phyloP scores from a whole-genome alignment of 1,140 invertebrate species.

The Tyrophagus putrescentiae region DNA sequence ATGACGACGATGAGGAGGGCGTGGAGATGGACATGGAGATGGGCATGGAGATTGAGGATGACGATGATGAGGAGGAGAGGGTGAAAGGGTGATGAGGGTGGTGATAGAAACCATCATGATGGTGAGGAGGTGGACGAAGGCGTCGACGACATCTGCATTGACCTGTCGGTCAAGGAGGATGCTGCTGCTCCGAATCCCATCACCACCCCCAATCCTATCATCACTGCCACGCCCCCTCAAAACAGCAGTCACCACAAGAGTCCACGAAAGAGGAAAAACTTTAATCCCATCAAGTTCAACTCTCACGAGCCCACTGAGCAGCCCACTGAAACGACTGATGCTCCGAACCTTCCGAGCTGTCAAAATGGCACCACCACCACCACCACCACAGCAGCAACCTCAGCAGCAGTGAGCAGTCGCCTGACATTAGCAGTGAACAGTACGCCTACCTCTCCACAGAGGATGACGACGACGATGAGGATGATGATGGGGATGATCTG shows the following conservation, averaged over 20 bases:
- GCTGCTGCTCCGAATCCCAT: too few species aligned
- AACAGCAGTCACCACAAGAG: too few species aligned
- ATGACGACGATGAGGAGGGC: background rate
- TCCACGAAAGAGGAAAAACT: conserved; percentile 64
- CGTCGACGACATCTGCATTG: conserved; percentile 20
- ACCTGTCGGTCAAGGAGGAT: conserved; percentile 22
- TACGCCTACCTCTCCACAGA: conserved; percentile 10
- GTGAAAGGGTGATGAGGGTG: too few species aligned
- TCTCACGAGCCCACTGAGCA: too few species aligned
- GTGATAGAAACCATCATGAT: background rate
- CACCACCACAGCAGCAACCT: conserved; percentile 1
- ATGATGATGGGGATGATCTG: background rate
- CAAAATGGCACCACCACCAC: too few species aligned
- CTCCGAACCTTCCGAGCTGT: too few species aligned
- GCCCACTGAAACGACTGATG: too few species aligned
- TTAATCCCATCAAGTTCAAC: conserved; percentile 70
- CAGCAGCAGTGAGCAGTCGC: background rate
- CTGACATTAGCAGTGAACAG: background rate
- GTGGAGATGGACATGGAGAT: too few species aligned
- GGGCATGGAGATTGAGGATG: too few species aligned
- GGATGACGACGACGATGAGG: conserved; percentile 12
- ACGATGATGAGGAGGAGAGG: conserved; percentile 4
- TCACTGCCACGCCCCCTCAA: too few species aligned
- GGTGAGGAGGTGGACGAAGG: background rate
- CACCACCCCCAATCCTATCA: too few species aligned